phyloP scores from a whole-genome alignment of 2,797 vertebrate genomes.

The Rhabdophis nuchalis region DNA sequence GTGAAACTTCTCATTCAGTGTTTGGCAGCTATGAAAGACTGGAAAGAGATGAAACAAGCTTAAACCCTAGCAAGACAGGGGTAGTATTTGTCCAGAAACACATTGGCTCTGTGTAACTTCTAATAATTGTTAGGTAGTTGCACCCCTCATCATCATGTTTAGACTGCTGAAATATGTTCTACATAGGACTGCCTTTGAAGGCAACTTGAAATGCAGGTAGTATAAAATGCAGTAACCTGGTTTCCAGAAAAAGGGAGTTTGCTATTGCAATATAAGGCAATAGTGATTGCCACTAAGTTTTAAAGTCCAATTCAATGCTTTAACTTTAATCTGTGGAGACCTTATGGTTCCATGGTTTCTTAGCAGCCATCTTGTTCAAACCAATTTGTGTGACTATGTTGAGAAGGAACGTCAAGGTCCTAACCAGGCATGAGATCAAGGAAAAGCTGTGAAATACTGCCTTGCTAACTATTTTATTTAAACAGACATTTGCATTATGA shows the following conservation, averaged over 20 bases:
- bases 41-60: neutral
- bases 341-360: neutral
- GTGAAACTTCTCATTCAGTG: neutral
- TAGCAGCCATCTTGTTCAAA: neutral
- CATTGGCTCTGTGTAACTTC: neutral
- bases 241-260: neutral
- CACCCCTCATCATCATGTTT: neutral
- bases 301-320: neutral
- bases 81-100: neutral
- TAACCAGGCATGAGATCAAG: neutral
- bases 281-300: neutral
- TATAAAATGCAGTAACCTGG: neutral
- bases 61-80: neutral
- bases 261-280: neutral
- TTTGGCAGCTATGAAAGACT: neutral
- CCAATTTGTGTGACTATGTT: neutral
- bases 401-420: neutral
- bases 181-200: neutral
- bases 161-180: neutral
- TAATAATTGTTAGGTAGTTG: neutral
- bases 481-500: neutral
- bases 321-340: neutral
- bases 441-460: neutral
- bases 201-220: neutral
- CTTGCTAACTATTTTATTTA: neutral